These are phyloP conservation scores for Simalia tracyae DNA, from an alignment of 2,797 vertebrate species.

Conservation along the genomic window DNA sequence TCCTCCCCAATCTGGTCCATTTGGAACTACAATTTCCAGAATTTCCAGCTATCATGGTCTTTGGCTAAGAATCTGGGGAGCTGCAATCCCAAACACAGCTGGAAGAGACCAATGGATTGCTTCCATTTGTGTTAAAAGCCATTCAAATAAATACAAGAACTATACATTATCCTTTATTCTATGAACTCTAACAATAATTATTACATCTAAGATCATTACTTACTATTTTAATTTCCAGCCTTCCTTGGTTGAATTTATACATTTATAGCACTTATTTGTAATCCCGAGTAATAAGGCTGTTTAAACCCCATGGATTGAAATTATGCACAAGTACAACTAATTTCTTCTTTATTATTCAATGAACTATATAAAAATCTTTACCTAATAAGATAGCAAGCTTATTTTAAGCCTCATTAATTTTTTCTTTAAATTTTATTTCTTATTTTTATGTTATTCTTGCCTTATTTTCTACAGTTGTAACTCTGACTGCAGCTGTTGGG, in stretches of 20 bases:
- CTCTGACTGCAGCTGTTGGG: background rate
- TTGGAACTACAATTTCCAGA: background rate
- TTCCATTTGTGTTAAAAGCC: background rate
- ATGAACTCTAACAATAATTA: background rate
- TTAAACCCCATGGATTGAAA: background rate
- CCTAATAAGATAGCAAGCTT: background rate
- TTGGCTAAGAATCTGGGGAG: background rate
- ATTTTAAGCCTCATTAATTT: background rate
- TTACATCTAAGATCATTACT: background rate
- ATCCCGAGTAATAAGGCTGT: background rate
- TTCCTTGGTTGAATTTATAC: background rate
- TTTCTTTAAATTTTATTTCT: background rate
- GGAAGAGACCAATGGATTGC: background rate
- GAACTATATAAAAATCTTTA: background rate
- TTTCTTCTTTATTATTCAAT: background rate
- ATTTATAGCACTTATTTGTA: background rate
- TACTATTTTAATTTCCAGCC: background rate
- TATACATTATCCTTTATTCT: background rate
- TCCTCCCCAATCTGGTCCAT: background rate
- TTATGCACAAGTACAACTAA: background rate
- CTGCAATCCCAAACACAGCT: background rate
- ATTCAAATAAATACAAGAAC: background rate
- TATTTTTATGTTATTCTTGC: background rate
- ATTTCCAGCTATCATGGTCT: background rate
- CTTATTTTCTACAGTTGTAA: background rate